Evolutionary conservation across 2,113 vertebrate genomes (phyloP).

Genomic region (Cyprinodon variegatus): DNA sequence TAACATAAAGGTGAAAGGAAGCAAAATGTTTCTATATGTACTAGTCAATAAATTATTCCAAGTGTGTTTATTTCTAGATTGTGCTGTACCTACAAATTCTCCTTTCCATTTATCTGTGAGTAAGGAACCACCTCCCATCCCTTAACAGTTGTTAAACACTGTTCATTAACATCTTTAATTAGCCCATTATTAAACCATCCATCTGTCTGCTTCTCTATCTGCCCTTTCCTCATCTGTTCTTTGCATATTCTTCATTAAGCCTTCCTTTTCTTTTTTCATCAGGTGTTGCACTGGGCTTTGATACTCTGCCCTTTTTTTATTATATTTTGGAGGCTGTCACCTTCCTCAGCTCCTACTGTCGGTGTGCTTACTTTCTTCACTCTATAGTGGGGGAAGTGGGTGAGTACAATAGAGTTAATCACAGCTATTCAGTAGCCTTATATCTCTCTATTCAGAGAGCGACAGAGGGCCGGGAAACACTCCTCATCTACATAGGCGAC

Average conservation of each 20-base stretch:
- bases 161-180: slow-evolving; percentile 90
- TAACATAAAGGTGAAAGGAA: slow-evolving; percentile 17
- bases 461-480: slow-evolving; percentile 56
- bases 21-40: slow-evolving; percentile 4
- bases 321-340: slow-evolving; percentile 42
- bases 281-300: slow-evolving; percentile 53
- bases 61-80: background rate
- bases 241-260: slow-evolving; percentile 12
- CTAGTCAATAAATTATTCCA: background rate
- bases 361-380: slow-evolving; percentile 44
- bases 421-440: slow-evolving; percentile 70
- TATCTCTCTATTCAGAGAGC: slow-evolving; percentile 68
- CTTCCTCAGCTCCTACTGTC: slow-evolving; percentile 15
- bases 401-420: slow-evolving; percentile 75
- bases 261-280: background rate
- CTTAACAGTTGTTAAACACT: slow-evolving; percentile 90
- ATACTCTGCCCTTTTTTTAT: slow-evolving; percentile 55
- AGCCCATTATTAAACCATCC: slow-evolving; percentile 84
- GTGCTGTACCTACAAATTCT: slow-evolving; percentile 6
- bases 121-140: slow-evolving; percentile 82
- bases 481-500: slow-evolving; percentile 64
- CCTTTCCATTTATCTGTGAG: slow-evolving; percentile 45
- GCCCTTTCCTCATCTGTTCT: slow-evolving; percentile 20
- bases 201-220: slow-evolving; percentile 51
- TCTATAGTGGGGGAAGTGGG: slow-evolving; percentile 50